Conservation (phyloP, 2,888 invertebrate species). For the Caenorhabditis zanzibari region DNA sequence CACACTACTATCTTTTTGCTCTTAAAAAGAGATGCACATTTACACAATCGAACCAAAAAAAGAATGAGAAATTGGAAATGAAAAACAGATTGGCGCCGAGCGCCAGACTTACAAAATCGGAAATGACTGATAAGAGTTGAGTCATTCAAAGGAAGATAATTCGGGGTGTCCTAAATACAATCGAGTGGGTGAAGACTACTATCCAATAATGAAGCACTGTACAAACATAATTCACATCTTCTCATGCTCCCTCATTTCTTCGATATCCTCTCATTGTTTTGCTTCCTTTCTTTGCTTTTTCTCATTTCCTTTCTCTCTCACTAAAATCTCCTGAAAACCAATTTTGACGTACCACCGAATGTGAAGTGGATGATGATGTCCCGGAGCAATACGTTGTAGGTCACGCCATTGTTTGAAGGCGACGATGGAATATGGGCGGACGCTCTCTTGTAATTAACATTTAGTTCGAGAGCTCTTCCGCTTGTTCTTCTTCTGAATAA, state of each 20-base stretch:
- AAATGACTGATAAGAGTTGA: conserved; percentile 47
- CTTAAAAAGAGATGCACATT: conserved; percentile 5
- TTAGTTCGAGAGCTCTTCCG: conserved; percentile 35
- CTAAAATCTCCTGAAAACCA: conserved; percentile 47
- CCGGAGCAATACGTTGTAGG: conserved; percentile 54
- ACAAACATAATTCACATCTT: conserved; percentile 11
- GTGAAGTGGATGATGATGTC: conserved; percentile 54
- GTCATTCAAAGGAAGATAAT: conserved; percentile 36
- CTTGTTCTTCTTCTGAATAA: background rate
- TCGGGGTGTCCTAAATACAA: conserved; percentile 16
- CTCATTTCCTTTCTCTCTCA: background rate
- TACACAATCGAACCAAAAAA: conserved; percentile 2
- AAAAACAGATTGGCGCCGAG: conserved; percentile 33
- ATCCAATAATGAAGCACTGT: conserved; percentile 20
- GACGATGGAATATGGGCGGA: conserved; percentile 24
- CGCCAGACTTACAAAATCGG: conserved; percentile 56
- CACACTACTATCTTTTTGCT: conserved; percentile 28
- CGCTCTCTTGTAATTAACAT: conserved; percentile 58
- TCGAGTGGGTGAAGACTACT: conserved; percentile 23
- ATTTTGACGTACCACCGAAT: conserved; percentile 36
- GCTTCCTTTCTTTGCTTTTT: background rate
- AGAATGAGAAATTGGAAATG: background rate
- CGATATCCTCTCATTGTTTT: conserved; percentile 19
- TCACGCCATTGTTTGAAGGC: conserved; percentile 49
- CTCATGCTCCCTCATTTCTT: background rate